These are phyloP conservation scores for Stegodyphus dumicola DNA, from an alignment of 1,140 invertebrate genomes.

Conservation along the genomic window DNA sequence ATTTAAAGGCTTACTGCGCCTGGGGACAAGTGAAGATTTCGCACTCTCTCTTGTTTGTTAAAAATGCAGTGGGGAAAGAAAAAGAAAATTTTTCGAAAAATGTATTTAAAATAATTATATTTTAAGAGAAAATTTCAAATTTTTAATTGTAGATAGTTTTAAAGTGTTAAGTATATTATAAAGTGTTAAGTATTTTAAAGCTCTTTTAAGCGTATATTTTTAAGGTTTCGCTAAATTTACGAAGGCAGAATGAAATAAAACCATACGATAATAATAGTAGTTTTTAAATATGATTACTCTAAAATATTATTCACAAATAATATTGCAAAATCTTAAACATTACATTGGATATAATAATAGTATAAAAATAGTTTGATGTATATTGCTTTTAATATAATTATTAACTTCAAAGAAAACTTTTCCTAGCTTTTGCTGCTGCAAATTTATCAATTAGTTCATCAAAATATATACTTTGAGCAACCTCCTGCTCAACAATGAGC, in stretches of 20 bases:
- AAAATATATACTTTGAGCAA: slow-evolving; percentile 1
- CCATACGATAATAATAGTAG: background rate
- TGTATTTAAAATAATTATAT: background rate
- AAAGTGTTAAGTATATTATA: background rate
- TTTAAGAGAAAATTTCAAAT: background rate
- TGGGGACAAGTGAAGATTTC: background rate
- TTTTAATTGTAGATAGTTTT: background rate
- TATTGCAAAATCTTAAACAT: background rate
- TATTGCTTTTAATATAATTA: background rate
- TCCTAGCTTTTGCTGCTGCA: slow-evolving; percentile 41
- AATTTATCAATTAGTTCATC: slow-evolving; percentile 38
- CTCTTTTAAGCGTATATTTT: background rate
- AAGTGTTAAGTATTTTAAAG: background rate
- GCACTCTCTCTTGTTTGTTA: background rate
- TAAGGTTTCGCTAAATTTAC: background rate
- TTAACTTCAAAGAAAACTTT: slow-evolving; percentile 48
- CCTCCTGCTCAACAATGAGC: background rate
- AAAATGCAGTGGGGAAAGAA: background rate
- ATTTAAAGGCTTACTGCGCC: too few relatives aligned
- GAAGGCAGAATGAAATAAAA: background rate
- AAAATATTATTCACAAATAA: background rate
- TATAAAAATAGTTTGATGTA: background rate
- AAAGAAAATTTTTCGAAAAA: background rate
- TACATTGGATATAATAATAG: background rate
- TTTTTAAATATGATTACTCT: background rate